A percentile compares a stretch with the other conserved stretches of the same genome.
Conservation (phyloP, 2,797 vertebrate species). For the Tenualosa ilisha region DNA sequence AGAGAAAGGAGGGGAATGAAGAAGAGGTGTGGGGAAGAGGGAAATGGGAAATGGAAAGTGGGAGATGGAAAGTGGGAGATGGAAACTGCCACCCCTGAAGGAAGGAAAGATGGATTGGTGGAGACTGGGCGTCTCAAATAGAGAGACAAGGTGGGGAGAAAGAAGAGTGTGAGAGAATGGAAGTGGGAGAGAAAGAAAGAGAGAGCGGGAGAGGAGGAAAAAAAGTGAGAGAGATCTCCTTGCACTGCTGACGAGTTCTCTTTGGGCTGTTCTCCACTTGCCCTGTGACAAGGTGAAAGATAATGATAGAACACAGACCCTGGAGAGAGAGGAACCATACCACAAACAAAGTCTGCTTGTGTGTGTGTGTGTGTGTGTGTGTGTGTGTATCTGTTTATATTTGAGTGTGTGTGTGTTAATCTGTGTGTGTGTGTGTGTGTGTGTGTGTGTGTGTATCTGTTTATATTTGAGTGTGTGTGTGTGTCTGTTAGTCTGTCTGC, state of each 20-base stretch:
- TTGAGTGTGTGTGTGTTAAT: background rate
- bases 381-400: background rate
- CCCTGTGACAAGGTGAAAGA: slow-evolving; percentile 71
- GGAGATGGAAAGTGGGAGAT: background rate
- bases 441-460: background rate
- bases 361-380: slow-evolving; percentile 24
- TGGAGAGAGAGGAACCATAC: slow-evolving; percentile 38
- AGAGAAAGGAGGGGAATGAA: background rate
- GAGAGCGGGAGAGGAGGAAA: background rate
- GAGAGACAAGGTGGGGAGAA: background rate
- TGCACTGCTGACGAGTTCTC: slow-evolving; percentile 62
- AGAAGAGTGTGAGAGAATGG: background rate
- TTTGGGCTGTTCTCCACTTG: slow-evolving; percentile 39
- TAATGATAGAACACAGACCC: slow-evolving; percentile 56
- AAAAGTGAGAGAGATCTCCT: slow-evolving; percentile 78
- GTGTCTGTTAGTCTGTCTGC: background rate
- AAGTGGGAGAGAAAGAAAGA: background rate
- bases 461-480: background rate
- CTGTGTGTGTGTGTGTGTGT: background rate
- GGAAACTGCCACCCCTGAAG: slow-evolving; percentile 25
- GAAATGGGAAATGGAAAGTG: background rate
- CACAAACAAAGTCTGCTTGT: slow-evolving; percentile 9
- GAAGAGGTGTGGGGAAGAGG: background rate
- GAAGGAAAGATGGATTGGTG: slow-evolving; percentile 20
- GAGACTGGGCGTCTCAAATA: background rate